Base-by-base conservation (phyloP, 2,797 vertebrate genomes). In the Sebastes baramenuke region DNA sequence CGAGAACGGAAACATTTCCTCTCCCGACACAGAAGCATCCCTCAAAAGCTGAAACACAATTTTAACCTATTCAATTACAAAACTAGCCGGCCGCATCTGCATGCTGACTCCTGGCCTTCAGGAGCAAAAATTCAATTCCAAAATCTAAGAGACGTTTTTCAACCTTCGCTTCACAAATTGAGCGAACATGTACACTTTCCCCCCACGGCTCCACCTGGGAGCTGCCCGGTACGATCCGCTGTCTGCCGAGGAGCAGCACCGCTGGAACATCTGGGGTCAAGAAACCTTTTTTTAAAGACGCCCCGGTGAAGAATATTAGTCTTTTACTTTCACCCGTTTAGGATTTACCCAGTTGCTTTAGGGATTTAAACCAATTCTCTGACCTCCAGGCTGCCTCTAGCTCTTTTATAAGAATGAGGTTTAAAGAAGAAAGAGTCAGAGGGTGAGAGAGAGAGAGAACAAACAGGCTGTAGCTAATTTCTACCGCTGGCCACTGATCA, bases 401-500 rank as follows among this genome's bases (percentile, higher is more conserved):
- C 54, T 79, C 46, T 66, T 82, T 68, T 78, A 42, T 67, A 22
- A 64, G 49, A 77, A 70, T 36, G 69, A 85, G 20, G 25, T 2
- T 46, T n/a, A 56, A 54, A 18, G 36, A 2, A 56, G 11, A 58
- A 62, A 25, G 36, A 34, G 46, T 61, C 30, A 62, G 20, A 29
- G 16, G 72, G 70, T 72, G 38, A 34, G 36, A 38, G 36, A 77
- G 52, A 64, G 71, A 79, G 58, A 67, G 77, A 85, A 77, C 66
- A 86, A 83, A 81, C 64, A 88, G 27, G 72, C 71, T 61, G 66
- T 22, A 66, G 32, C 75, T 78, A 81, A 85, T 88, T 83, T 82
- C 72, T 68, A 61, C 30, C 32, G 8, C 59, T 81, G 79, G 75
- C 83, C 78, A 36, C 61, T 75, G 77, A 93, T 89, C 92, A 89